Percentiles rank a stretch among this genome's conserved stretches.
Evolutionary conservation across 2,797 vertebrate species (phyloP).

Genomic region (Tenualosa ilisha): DNA sequence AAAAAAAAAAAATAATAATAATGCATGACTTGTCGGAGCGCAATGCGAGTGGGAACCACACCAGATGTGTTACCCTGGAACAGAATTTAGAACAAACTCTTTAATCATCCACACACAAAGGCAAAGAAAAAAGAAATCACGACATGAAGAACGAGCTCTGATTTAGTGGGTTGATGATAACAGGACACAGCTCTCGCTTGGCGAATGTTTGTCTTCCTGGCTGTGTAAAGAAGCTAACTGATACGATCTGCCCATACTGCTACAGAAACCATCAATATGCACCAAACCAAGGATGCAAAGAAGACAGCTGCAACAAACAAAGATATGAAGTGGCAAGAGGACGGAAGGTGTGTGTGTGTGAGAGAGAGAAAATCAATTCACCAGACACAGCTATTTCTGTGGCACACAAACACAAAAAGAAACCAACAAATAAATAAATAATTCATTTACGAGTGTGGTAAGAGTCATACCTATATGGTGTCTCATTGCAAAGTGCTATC

Average conservation of each 20-base stretch:
- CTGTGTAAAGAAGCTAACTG: background rate
- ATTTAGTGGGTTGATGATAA: conserved; percentile 1
- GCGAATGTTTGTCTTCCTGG: background rate
- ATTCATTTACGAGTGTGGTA: background rate
- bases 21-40: background rate
- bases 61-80: conserved; percentile 13
- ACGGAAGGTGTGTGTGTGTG: background rate
- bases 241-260: background rate
- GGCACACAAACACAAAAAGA: background rate
- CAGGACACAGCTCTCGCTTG: background rate
- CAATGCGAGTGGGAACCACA: background rate
- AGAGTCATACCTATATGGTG: background rate
- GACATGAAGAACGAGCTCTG: background rate
- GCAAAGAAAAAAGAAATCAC: background rate
- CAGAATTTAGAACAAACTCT: background rate
- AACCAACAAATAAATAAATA: background rate
- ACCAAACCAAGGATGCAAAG: conserved; percentile 2
- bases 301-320: conserved; percentile 31
- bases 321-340: background rate
- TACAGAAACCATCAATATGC: conserved; percentile 13
- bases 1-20: background rate
- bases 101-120: background rate
- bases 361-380: conserved; percentile 11
- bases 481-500: background rate
- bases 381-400: background rate